phyloP scores from a whole-genome alignment of 2,113 vertebrate species.

The Turdus rufiventris region DNA sequence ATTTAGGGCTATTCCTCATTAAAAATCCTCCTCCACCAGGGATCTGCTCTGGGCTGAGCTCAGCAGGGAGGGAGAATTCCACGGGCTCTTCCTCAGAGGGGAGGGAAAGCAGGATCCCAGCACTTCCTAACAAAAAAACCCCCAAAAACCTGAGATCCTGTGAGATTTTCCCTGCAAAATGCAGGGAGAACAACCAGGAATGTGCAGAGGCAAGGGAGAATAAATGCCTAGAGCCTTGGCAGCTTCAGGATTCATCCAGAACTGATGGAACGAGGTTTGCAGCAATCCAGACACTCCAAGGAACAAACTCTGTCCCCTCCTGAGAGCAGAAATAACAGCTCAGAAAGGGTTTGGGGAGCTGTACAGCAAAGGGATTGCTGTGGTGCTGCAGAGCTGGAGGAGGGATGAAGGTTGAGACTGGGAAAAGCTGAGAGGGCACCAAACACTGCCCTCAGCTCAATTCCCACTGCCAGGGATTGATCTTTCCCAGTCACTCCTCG shows the following conservation, averaged over 20 bases:
- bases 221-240: background rate
- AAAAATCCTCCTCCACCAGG: background rate
- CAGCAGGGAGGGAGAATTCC: background rate
- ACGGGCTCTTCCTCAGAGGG: background rate
- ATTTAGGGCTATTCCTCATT: background rate
- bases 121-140: too few relatives aligned
- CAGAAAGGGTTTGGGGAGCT: background rate
- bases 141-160: background rate
- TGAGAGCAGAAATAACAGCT: background rate
- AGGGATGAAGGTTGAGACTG: background rate
- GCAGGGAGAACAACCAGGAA: background rate
- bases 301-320: background rate
- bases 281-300: background rate
- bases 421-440: background rate
- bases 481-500: background rate
- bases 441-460: background rate
- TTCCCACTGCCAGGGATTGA: background rate
- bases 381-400: background rate
- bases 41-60: background rate
- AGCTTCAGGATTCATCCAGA: background rate
- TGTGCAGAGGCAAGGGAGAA: background rate
- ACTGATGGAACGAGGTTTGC: rapidly evolving
- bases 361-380: background rate
- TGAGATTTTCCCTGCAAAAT: background rate
- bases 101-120: background rate